Conservation (phyloP, 2,888 invertebrate species). For the Lasioglossum vierecki region DNA sequence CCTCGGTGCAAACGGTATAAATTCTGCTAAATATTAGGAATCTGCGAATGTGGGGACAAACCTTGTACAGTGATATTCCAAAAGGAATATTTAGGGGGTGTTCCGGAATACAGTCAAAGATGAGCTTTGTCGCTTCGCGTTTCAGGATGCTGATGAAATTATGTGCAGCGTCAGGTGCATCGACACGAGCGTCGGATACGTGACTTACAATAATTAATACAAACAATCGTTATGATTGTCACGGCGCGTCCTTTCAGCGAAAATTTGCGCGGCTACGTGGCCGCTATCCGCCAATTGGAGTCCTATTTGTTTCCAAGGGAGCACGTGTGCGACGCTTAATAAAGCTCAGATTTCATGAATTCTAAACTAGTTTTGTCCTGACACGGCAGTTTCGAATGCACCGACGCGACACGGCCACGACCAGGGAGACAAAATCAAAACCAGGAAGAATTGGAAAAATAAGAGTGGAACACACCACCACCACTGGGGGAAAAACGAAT, state of each 20-base stretch:
- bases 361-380: conserved; percentile 68
- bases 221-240: conserved; percentile 75
- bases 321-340: conserved; percentile 68
- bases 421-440: conserved; percentile 65
- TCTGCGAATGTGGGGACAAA: conserved; percentile 6
- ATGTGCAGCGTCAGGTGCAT: conserved; percentile 59
- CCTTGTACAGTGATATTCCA: conserved; percentile 19
- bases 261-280: conserved; percentile 52
- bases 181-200: conserved; percentile 75
- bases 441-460: conserved; percentile 29
- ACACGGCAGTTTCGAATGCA: conserved; percentile 51
- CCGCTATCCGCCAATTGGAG: conserved; percentile 64
- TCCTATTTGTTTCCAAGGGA: conserved; percentile 68
- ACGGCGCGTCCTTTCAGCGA: conserved; percentile 58
- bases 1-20: neutral
- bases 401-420: neutral
- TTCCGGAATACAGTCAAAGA: conserved; percentile 27
- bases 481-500: conserved; percentile 35
- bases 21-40: conserved; percentile 2
- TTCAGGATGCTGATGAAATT: conserved; percentile 75
- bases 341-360: conserved; percentile 69
- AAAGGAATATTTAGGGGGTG: conserved; percentile 3
- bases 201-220: conserved; percentile 82
- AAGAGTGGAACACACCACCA: conserved; percentile 19
- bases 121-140: conserved; percentile 52